Conservation (phyloP, 2,113 vertebrate species). For the Ginglymostoma cirratum region DNA sequence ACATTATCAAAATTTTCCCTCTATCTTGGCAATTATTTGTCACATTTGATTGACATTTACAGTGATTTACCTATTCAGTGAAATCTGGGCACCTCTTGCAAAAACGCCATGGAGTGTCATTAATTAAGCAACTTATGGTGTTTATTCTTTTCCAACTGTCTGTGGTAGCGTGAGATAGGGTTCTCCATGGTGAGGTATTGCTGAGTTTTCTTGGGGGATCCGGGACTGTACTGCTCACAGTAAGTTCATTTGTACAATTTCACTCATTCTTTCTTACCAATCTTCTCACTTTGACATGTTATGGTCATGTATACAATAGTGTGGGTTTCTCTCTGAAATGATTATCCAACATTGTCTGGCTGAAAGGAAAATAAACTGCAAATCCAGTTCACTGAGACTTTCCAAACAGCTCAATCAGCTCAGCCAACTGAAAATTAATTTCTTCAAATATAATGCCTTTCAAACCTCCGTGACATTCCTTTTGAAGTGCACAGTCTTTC, state of each 20-base stretch:
- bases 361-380: not conserved
- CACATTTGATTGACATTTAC: no score
- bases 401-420: not conserved
- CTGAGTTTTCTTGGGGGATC: not conserved
- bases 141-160: not conserved
- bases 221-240: not conserved
- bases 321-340: not conserved
- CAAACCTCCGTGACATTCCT: not conserved
- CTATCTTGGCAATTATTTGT: not conserved
- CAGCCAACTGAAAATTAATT: not conserved
- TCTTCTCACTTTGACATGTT: not conserved
- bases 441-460: not conserved
- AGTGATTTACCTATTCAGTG: not conserved
- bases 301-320: not conserved
- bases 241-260: not conserved
- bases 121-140: not conserved
- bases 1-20: not conserved
- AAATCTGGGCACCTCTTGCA: not conserved
- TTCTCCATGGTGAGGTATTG: not conserved
- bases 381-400: not conserved
- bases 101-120: not conserved
- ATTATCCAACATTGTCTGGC: not conserved
- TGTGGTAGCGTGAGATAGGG: not conserved
- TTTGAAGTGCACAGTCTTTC: not conserved
- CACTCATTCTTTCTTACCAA: not conserved